phyloP scores from a whole-genome alignment of 2,888 invertebrate species.

The Augochlorella aurata region DNA sequence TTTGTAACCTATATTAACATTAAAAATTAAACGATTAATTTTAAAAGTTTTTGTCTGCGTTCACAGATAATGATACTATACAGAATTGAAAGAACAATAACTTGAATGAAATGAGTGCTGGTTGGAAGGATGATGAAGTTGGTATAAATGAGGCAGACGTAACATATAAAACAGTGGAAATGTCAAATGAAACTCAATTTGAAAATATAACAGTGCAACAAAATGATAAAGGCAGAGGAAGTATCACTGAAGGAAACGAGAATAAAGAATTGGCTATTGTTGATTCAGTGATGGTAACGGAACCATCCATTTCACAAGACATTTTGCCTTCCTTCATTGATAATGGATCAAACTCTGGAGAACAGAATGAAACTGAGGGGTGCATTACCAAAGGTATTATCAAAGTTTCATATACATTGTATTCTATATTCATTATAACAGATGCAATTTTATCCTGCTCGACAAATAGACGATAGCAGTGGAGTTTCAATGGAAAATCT shows the following conservation, averaged over 20 bases:
- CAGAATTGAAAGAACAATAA: background rate
- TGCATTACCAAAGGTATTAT: slow-evolving; percentile 47
- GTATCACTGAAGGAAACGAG: slow-evolving; percentile 10
- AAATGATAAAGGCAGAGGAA: slow-evolving; percentile 8
- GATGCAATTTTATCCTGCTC: slow-evolving; percentile 18
- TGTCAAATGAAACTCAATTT: background rate
- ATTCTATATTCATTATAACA: background rate
- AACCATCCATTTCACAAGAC: slow-evolving; percentile 46
- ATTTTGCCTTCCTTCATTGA: slow-evolving; percentile 34
- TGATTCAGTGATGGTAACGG: slow-evolving; percentile 27
- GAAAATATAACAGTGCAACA: slow-evolving; percentile 16
- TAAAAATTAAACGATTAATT: too few species aligned
- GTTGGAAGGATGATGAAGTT: background rate
- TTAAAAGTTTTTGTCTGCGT: background rate
- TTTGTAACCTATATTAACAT: too few species aligned
- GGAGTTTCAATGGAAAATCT: slow-evolving; percentile 64
- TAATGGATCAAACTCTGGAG: slow-evolving; percentile 23
- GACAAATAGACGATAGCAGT: slow-evolving; percentile 49
- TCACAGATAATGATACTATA: background rate
- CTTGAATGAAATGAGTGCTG: background rate
- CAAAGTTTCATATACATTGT: background rate
- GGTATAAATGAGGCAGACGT: background rate
- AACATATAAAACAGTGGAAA: slow-evolving; percentile 4
- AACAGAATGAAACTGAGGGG: slow-evolving; percentile 50
- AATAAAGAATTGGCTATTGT: slow-evolving; percentile 10